phyloP scores from a whole-genome alignment of 2,113 vertebrate species.

The Corvus hawaiiensis region DNA sequence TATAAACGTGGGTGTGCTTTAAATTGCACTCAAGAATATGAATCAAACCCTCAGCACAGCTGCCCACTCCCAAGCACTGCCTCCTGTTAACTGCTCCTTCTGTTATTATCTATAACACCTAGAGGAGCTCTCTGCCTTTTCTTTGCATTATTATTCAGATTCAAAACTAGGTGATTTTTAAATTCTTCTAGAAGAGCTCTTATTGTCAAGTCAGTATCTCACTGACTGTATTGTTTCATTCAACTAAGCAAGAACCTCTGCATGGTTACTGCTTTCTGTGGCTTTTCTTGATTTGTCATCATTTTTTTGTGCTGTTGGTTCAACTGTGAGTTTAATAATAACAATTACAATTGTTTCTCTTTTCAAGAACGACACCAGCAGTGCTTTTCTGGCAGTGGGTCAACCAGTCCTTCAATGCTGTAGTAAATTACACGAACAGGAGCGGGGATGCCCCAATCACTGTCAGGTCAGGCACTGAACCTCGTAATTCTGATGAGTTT shows the following conservation, averaged over 20 bases:
- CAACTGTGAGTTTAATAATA: background rate
- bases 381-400: conserved; percentile 98
- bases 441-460: conserved; percentile 94
- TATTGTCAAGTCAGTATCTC: background rate
- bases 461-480: conserved; percentile 75
- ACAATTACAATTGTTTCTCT: background rate
- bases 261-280: background rate
- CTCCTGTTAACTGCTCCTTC: background rate
- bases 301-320: background rate
- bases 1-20: background rate
- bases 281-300: background rate
- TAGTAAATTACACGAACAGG: conserved; percentile 97
- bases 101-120: background rate
- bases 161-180: background rate
- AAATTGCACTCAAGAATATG: background rate
- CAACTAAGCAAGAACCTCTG: background rate
- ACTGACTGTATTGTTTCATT: background rate
- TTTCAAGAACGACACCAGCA: conserved; percentile 87
- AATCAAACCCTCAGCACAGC: background rate
- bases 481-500: background rate
- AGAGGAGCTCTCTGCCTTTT: background rate
- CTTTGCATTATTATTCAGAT: background rate
- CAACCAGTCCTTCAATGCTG: conserved; percentile 98
- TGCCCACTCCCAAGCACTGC: background rate
- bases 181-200: background rate